Evolutionary conservation across 2,113 vertebrate genomes (phyloP).

Genomic region (Corynorhinus townsendii): DNA sequence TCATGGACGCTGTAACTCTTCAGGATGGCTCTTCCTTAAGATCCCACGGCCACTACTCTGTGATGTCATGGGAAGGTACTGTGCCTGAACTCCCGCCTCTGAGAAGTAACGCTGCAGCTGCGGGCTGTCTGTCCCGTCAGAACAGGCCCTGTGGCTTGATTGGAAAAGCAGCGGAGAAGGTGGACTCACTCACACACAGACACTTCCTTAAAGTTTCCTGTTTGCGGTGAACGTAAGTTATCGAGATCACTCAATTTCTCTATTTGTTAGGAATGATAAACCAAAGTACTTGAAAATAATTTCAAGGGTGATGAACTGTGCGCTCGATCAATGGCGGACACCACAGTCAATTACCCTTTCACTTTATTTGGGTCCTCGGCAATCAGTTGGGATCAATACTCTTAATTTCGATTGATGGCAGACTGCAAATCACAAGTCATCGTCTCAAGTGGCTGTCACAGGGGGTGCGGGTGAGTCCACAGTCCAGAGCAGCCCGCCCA

Average conservation of each 20-base stretch:
- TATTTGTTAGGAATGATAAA: slow-evolving; percentile 74
- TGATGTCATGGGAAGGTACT: neutral
- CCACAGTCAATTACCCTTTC: slow-evolving; percentile 79
- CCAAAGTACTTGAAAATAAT: slow-evolving; percentile 75
- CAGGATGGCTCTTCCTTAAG: neutral
- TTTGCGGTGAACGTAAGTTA: slow-evolving; percentile 59
- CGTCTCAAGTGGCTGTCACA: slow-evolving; percentile 7
- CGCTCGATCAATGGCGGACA: slow-evolving; percentile 73
- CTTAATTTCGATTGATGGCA: slow-evolving; percentile 79
- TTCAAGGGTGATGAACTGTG: slow-evolving; percentile 69
- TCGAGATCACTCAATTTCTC: slow-evolving; percentile 68
- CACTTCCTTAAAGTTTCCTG: slow-evolving; percentile 69
- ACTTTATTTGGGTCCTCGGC: slow-evolving; percentile 77
- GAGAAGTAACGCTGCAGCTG: neutral
- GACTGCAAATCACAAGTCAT: slow-evolving; percentile 64
- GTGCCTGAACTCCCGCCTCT: neutral
- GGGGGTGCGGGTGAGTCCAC: neutral
- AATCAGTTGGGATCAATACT: slow-evolving; percentile 79
- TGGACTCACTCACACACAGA: slow-evolving; percentile 53
- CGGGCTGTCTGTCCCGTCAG: neutral
- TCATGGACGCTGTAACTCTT: neutral
- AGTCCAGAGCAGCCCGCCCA: too few relatives aligned
- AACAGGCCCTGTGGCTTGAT: neutral
- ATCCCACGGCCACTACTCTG: neutral
- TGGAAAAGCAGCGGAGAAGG: slow-evolving; percentile 34